Conservation (phyloP, 1,140 invertebrate species). For the Camponotus floridanus region DNA sequence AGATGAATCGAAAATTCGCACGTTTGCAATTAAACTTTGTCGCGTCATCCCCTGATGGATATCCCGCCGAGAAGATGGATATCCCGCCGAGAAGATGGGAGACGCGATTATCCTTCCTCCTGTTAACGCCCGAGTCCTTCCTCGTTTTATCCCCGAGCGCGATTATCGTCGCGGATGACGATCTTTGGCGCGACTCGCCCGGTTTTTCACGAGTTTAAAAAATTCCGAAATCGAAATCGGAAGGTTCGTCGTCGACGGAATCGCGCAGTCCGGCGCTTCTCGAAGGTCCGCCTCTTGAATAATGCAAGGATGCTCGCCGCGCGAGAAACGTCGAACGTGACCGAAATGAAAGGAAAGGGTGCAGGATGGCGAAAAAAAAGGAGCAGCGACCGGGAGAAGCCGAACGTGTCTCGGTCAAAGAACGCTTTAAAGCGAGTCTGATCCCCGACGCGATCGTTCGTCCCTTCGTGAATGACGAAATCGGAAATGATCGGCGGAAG, state of each 20-base stretch:
- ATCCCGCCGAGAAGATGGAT: neutral
- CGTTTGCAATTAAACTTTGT: constrained; percentile 45
- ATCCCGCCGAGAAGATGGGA: neutral
- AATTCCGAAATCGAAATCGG: constrained; percentile 51
- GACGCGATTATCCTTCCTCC: neutral
- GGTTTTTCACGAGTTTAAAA: constrained; percentile 22
- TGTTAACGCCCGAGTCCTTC: neutral
- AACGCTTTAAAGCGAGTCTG: constrained; percentile 33
- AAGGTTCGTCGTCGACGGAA: constrained; percentile 8
- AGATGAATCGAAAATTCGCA: constrained; percentile 21
- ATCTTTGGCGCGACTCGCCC: neutral
- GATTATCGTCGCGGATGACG: neutral
- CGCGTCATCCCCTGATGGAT: neutral
- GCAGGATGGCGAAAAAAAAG: constrained; percentile 11
- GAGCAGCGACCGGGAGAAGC: constrained; percentile 41
- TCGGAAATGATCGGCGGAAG: constrained; percentile 63
- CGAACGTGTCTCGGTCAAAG: constrained; percentile 50
- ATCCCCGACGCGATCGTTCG: constrained; percentile 37
- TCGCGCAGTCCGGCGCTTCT: constrained; percentile 30
- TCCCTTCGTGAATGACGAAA: constrained; percentile 51
- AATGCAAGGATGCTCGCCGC: constrained; percentile 61
- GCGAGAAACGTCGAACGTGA: constrained; percentile 72
- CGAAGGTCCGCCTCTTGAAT: constrained; percentile 65
- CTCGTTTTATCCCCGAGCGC: neutral
- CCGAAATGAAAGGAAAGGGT: constrained; percentile 73